Evolutionary conservation across 2,888 invertebrate species (phyloP).

Genomic region (Caenorhabditis sp.): DNA sequence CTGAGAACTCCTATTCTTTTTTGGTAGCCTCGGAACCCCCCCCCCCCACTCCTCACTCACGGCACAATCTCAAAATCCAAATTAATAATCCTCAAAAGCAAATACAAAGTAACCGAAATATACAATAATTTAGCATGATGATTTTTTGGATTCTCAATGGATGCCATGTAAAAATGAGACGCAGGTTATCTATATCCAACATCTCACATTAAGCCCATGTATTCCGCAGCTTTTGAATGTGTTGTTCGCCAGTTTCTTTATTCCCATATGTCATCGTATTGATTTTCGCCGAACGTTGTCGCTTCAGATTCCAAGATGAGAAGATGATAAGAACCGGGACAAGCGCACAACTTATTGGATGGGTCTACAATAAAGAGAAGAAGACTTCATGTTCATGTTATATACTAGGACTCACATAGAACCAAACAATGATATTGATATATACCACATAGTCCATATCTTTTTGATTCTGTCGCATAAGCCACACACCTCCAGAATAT

Average conservation of each 20-base stretch:
- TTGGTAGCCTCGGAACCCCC: too few species aligned
- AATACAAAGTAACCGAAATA: slow-evolving; percentile 2
- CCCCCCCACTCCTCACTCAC: too few species aligned
- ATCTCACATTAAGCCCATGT: slow-evolving; percentile 16
- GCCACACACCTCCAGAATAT: neutral
- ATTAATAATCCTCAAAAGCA: slow-evolving; percentile 9
- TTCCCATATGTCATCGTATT: slow-evolving; percentile 16
- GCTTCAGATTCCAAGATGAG: slow-evolving; percentile 28
- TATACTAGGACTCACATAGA: neutral
- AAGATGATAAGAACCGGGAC: slow-evolving; percentile 14
- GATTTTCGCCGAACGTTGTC: slow-evolving; percentile 21
- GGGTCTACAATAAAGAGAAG: neutral
- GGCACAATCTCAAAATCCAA: slow-evolving; percentile 4
- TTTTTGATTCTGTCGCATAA: neutral
- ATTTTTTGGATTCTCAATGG: too few species aligned
- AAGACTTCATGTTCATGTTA: too few species aligned
- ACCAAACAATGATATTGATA: neutral
- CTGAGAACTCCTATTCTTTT: too few species aligned
- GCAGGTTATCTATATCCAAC: neutral
- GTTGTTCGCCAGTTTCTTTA: slow-evolving; percentile 29
- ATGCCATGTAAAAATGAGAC: too few species aligned
- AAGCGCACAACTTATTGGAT: neutral
- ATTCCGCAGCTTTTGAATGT: slow-evolving; percentile 26
- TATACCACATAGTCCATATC: neutral
- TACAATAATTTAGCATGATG: neutral